Evolutionary conservation across 2,113 vertebrate genomes (phyloP), one percentile per base, ranked within the genome.

Genomic region (Passer montanus): DNA sequence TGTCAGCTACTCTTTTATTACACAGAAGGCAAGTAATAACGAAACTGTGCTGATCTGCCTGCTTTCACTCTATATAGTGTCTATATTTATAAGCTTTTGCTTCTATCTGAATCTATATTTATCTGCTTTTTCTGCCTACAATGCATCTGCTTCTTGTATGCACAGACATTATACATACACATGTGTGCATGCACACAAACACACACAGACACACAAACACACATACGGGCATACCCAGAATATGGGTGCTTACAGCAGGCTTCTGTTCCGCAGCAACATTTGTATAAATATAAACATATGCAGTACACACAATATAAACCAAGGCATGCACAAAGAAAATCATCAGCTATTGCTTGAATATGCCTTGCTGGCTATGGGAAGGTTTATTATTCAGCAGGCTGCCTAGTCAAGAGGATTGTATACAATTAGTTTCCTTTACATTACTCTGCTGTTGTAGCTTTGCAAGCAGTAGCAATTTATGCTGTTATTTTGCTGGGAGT

Each of bases 91-190:
- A 98, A 95, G 93, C 96, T 98, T 97, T 96, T 96, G 97, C 97
- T 97, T 98, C 97, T 97, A 97, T 98, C 98, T 97, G 95, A 92
- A 98, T 97, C 97, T 98, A 98, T 98, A 98, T 98, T 98, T 98
- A 98, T 98, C 97, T 96, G 89, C 97, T 95, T 98, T 97, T 97
- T 98, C 98, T 98, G 98, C 98, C 98, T 98, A 98, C 98, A 96
- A 95, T 98, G 97, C 98, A 98, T 98, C 98, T 98, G 98, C 98
- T 98, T 98, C 97, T 97, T 89, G 97, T 97, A 98, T 94, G 97
- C 98, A 97, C 97, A 98, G 97, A 97, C 97, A 96, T 97, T 93
- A 96, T 89, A 95, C 96, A 95, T 67, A 95, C 95, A 97, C 92
- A 95, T 31, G 87, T 35, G 33, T 80, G 89, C 74, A 63, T 27